Conservation (phyloP, 2,888 invertebrate genomes). For the Horisme vitalbata region DNA sequence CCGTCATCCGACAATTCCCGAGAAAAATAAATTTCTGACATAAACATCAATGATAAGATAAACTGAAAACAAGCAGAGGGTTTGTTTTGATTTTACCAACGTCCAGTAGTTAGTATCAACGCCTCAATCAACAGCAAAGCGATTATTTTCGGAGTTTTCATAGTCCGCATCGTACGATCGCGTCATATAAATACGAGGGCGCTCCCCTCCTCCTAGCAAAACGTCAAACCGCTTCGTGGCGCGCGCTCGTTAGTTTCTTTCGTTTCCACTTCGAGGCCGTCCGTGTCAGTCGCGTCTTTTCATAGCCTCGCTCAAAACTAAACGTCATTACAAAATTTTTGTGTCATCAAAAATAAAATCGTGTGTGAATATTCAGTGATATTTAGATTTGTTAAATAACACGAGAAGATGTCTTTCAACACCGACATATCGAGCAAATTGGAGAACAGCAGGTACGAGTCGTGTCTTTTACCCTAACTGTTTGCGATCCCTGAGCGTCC, state of each 20-base stretch:
- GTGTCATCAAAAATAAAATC: slow-evolving; percentile 63
- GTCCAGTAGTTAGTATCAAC: slow-evolving; percentile 42
- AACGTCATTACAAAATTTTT: slow-evolving; percentile 58
- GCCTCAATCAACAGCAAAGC: slow-evolving; percentile 47
- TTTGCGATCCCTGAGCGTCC: slow-evolving; percentile 46
- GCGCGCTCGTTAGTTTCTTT: slow-evolving; percentile 44
- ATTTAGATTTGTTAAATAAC: slow-evolving; percentile 74
- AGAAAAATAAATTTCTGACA: slow-evolving; percentile 46
- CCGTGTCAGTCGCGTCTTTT: slow-evolving; percentile 59
- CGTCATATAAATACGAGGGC: slow-evolving; percentile 72
- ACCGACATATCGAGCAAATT: slow-evolving; percentile 75
- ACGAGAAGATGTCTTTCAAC: slow-evolving; percentile 80
- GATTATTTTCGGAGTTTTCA: slow-evolving; percentile 64
- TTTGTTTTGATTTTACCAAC: slow-evolving; percentile 31
- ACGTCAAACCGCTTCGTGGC: slow-evolving; percentile 67
- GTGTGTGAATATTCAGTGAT: slow-evolving; percentile 78
- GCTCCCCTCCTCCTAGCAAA: slow-evolving; percentile 73
- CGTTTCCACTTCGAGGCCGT: slow-evolving; percentile 42
- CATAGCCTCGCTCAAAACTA: slow-evolving; percentile 53
- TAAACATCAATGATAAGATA: slow-evolving; percentile 39
- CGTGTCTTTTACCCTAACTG: slow-evolving; percentile 45
- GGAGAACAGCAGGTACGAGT: slow-evolving; percentile 81
- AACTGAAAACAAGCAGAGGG: slow-evolving; percentile 31
- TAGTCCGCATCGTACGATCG: slow-evolving; percentile 78
- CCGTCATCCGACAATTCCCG: slow-evolving; percentile 35